These are phyloP conservation scores for Mystacornis crossleyi DNA, from an alignment of 2,113 vertebrate genomes.

Conservation along the genomic window DNA sequence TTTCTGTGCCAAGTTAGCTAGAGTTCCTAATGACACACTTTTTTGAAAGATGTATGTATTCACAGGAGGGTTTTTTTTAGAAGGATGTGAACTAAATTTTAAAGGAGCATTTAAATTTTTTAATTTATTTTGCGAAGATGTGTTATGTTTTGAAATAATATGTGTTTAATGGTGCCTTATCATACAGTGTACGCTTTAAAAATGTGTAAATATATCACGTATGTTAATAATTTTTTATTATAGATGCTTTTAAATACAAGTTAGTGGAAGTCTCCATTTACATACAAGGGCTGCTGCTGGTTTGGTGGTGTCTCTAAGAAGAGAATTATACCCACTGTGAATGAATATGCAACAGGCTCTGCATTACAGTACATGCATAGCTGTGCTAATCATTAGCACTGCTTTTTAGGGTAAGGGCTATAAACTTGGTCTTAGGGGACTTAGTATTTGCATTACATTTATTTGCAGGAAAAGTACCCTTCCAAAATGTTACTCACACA, in stretches of 20 bases:
- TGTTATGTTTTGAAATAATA: neutral
- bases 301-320: neutral
- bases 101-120: neutral
- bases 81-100: neutral
- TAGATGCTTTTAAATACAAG: neutral
- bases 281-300: neutral
- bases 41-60: neutral
- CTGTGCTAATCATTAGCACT: slow-evolving; percentile 12
- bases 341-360: slow-evolving; percentile 3
- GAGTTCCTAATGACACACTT: neutral
- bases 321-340: slow-evolving; percentile 9
- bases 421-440: neutral
- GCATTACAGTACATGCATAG: neutral
- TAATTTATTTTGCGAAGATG: neutral
- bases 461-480: neutral
- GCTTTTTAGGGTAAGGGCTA: slow-evolving; percentile 6
- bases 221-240: neutral
- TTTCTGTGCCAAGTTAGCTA: neutral
- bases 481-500: neutral
- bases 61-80: neutral
- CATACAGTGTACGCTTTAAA: neutral
- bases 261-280: neutral
- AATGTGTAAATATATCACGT: neutral
- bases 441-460: slow-evolving; percentile 12
- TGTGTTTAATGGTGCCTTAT: neutral